A percentile compares a stretch with the other conserved stretches of the same genome.
Conservation (phyloP, 2,888 invertebrate genomes). For the Octonoba sinensis region DNA sequence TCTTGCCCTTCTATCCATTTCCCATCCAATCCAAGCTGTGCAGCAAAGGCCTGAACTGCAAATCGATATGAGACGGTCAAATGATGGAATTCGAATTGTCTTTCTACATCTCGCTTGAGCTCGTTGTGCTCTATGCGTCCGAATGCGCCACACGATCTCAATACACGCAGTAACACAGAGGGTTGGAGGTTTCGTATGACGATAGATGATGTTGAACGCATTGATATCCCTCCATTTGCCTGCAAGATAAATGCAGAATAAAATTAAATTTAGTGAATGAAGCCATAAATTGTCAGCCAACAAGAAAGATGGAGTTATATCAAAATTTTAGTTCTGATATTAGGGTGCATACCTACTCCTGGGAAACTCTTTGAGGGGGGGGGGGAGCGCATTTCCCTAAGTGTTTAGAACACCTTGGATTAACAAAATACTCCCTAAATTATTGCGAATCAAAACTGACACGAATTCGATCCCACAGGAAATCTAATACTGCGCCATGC, state of each 20-base stretch:
- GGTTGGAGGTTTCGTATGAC: conserved; percentile 4
- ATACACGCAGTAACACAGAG: background rate
- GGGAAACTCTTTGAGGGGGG: too few relatives aligned
- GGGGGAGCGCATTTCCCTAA: too few relatives aligned
- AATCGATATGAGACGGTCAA: conserved; percentile 1
- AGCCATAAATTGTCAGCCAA: too few relatives aligned
- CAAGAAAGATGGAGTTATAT: too few relatives aligned
- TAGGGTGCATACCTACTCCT: too few relatives aligned
- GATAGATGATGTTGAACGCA: background rate
- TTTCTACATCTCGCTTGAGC: background rate
- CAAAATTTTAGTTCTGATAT: too few relatives aligned
- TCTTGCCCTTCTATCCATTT: conserved; percentile 8
- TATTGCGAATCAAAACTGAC: too few relatives aligned
- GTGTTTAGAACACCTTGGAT: too few relatives aligned
- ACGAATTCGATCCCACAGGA: too few relatives aligned
- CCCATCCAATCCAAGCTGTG: conserved; percentile 10
- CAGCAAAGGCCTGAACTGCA: conserved; percentile 15
- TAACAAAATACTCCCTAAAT: too few relatives aligned
- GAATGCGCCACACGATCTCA: background rate
- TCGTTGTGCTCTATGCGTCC: background rate
- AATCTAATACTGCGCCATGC: too few relatives aligned
- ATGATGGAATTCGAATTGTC: conserved; percentile 11
- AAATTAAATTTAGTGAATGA: too few relatives aligned
- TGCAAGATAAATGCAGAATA: background rate
- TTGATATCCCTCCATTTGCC: background rate